A percentile compares a stretch with the other conserved stretches of the same genome.
phyloP scores from a whole-genome alignment of 2,797 vertebrate genomes.

The Sebastiscus tertius region DNA sequence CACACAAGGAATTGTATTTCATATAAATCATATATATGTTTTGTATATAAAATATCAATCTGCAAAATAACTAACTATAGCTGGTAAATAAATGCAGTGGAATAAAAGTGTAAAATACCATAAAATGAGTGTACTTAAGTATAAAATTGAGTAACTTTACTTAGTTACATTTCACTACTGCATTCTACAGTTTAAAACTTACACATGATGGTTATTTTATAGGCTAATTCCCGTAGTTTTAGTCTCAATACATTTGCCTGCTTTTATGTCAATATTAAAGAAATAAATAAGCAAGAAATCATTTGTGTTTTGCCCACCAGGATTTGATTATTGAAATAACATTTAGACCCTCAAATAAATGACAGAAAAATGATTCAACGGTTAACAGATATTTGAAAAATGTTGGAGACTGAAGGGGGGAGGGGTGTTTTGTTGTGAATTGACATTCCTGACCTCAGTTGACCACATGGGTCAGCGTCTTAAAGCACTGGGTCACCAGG shows the following conservation, averaged over 20 bases:
- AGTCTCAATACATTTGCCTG: neutral
- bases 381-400: neutral
- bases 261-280: neutral
- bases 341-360: neutral
- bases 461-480: neutral
- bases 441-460: constrained; percentile 7
- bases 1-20: neutral
- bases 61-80: neutral
- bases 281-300: neutral
- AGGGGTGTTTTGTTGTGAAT: neutral
- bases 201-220: neutral
- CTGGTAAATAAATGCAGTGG: neutral
- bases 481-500: constrained; percentile 1
- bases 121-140: too few species aligned
- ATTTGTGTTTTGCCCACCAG: neutral
- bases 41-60: neutral
- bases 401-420: neutral
- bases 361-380: neutral
- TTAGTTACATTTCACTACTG: neutral
- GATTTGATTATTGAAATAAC: neutral
- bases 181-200: neutral
- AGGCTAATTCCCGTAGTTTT: neutral
- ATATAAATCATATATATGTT: neutral
- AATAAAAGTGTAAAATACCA: neutral
- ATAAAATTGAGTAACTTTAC: neutral